A percentile compares a stretch with the other conserved stretches of the same genome.
Conservation (phyloP, 2,113 vertebrate genomes). For the Meleagris gallopavo region DNA sequence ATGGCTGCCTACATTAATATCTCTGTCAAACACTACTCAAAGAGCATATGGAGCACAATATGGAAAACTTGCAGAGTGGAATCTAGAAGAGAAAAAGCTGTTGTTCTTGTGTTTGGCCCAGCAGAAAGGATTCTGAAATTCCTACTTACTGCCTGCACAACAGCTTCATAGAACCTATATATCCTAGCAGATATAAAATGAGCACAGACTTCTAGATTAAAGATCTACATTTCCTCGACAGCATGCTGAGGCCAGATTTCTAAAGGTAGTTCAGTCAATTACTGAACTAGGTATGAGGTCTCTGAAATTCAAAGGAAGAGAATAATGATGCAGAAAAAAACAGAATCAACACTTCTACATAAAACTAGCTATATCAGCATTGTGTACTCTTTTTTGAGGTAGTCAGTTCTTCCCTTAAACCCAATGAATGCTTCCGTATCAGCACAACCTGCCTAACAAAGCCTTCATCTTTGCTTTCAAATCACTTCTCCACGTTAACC, state of each 20-base stretch:
- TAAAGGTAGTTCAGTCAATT: not conserved
- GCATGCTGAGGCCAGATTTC: not conserved
- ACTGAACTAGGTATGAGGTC: not conserved
- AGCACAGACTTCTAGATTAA: not conserved
- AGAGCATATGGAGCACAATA: not conserved
- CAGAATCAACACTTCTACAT: not conserved
- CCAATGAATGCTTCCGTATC: not conserved
- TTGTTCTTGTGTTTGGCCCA: not conserved
- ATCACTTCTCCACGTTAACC: not conserved
- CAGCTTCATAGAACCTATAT: not conserved
- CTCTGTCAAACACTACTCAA: not conserved
- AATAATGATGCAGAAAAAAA: not conserved
- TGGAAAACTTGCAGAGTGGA: not conserved
- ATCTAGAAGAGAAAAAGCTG: not conserved
- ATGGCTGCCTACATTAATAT: not conserved
- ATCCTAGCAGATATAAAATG: not conserved
- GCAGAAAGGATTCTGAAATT: not conserved
- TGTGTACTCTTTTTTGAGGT: not conserved
- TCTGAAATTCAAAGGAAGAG: not conserved
- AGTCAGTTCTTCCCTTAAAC: not conserved
- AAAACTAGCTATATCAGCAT: not conserved
- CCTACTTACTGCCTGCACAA: not conserved
- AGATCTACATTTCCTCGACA: not conserved
- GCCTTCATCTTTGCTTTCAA: not conserved
- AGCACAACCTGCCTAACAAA: not conserved